Percentiles rank a stretch among this genome's conserved stretches.
Evolutionary conservation across 2,113 vertebrate species (phyloP).

Genomic region (Actinemys pallida): DNA sequence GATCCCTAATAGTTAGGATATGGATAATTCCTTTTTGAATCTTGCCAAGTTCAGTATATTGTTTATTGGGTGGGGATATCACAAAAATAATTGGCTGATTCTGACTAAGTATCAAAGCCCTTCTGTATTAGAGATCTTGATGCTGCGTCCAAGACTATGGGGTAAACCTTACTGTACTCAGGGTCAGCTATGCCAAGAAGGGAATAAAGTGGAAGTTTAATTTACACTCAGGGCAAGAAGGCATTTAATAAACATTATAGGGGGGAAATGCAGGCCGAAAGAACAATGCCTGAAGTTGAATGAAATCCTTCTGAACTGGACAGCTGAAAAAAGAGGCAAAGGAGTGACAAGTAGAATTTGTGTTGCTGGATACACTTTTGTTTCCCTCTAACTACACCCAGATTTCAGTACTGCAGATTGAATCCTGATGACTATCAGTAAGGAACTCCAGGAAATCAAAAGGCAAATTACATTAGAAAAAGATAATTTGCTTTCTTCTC

Average conservation of each 20-base stretch:
- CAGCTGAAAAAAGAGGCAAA: not conserved
- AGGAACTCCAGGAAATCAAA: not conserved
- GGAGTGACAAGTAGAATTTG: not conserved
- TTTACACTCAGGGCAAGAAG: not conserved
- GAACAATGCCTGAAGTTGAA: not conserved
- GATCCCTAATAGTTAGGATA: not conserved
- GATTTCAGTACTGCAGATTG: not conserved
- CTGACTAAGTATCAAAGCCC: not conserved
- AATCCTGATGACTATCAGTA: not conserved
- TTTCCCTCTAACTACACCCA: not conserved
- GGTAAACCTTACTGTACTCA: not conserved
- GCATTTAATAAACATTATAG: not conserved
- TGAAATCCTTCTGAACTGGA: not conserved
- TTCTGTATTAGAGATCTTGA: not conserved
- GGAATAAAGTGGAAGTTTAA: not conserved
- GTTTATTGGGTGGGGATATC: not conserved
- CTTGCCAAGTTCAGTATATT: not conserved
- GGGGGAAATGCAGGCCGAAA: not conserved
- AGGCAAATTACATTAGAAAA: not conserved
- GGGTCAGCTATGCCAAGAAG: not conserved
- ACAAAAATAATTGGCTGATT: not conserved
- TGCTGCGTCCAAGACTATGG: not conserved
- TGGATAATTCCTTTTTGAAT: not conserved
- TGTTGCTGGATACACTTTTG: not conserved
- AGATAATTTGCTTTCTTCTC: not conserved